Evolutionary conservation across 1,140 invertebrate genomes (phyloP), one percentile per base, ranked within the genome.

Genomic region (Aphelinus atriplicis): DNA sequence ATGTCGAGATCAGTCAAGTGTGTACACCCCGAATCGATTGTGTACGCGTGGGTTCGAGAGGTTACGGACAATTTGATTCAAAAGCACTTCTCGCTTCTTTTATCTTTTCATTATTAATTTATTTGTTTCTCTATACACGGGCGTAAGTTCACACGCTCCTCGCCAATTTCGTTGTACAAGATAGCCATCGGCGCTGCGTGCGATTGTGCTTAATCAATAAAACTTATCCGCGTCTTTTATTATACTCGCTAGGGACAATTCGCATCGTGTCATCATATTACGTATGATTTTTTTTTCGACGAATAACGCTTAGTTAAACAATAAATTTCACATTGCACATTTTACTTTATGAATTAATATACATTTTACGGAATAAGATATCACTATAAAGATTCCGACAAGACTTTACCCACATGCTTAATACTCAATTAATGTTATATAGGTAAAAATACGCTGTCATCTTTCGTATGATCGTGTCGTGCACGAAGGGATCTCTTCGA

Each of bases 41-140:
- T 3, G 7, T 10, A 4, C 1, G 0, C 3, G n/a, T 43, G 1
- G n/a, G 4, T 62, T 69, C 53, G 66, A 69, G 66, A 69, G 73
- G 73, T 75, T 69, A 69, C 73, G 66, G 51, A 26, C 66, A 70
- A 75, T 75, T 75, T 64, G n/a, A 75, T 70, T 70, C 43, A 73
- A 47, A 70, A 50, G 4, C 58, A 64, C 73, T 3, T 50, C 6
- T 51, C n/a, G 48, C 42, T 7, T n/a, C 53, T 63, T 64, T 47
- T 56, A 55, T 61, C 42, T 45, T 50, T 60, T 71, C 66, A 58
- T 68, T 75, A 50, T 69, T 64, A 63, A 67, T 75, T 75, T 69
- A 69, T 75, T 75, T 64, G 5, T 75, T 26, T 69, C 53, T 57
- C 66, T 63, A 69, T 69, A 69, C 73, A 75, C 57, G 66, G 61